phyloP scores from a whole-genome alignment of 2,888 invertebrate species.

The Tachina fera region DNA sequence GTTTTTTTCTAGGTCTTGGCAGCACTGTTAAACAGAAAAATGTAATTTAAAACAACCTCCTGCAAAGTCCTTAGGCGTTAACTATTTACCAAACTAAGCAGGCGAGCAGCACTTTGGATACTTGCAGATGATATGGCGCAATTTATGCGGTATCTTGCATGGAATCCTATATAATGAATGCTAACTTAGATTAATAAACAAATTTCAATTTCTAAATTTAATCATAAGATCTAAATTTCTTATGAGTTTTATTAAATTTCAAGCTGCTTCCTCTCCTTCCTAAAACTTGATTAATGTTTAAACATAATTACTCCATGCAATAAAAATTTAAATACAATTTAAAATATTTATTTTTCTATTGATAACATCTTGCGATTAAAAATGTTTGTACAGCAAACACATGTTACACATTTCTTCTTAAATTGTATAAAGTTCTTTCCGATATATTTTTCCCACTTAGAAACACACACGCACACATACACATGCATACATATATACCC shows the following conservation, averaged over 20 bases:
- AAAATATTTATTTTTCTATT: constrained; percentile 17
- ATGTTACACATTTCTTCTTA: constrained; percentile 25
- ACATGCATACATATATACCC: background rate
- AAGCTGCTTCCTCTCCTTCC: background rate
- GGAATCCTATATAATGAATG: background rate
- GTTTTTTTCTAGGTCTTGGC: too few relatives aligned
- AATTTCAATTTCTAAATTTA: background rate
- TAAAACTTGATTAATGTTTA: background rate
- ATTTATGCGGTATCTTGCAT: too few relatives aligned
- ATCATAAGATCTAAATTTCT: background rate
- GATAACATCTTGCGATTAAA: constrained; percentile 37
- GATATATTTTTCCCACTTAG: background rate
- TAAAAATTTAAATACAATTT: constrained; percentile 24
- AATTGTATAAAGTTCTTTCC: constrained; percentile 26
- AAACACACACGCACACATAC: background rate
- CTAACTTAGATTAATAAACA: background rate
- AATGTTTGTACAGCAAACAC: constrained; percentile 5
- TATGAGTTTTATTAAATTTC: background rate
- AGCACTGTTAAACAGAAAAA: too few relatives aligned
- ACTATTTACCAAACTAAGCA: too few relatives aligned
- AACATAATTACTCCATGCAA: constrained; percentile 8
- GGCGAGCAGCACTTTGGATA: too few relatives aligned
- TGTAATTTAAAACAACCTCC: too few relatives aligned
- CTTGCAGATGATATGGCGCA: too few relatives aligned
- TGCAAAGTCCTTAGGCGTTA: too few relatives aligned